These are phyloP conservation scores for Ametastegia equiseti DNA, from an alignment of 2,888 invertebrate genomes.

Conservation along the genomic window DNA sequence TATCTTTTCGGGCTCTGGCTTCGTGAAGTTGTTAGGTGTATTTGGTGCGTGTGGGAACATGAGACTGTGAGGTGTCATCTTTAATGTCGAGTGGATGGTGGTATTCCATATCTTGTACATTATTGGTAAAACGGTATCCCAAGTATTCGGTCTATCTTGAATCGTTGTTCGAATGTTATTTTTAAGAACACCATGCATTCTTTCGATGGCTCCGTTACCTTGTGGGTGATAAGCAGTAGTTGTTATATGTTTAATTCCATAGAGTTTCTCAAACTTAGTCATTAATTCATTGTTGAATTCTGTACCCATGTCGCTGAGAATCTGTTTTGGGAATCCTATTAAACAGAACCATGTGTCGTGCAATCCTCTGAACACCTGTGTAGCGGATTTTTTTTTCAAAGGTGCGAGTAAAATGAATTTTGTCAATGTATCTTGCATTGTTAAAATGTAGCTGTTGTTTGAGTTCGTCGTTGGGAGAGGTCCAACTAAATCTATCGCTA, in stretches of 20 bases:
- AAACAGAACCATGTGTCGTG: background rate
- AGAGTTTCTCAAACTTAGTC: background rate
- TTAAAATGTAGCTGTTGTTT: background rate
- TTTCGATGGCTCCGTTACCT: constrained; percentile 5
- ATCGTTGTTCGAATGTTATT: background rate
- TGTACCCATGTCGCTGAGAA: background rate
- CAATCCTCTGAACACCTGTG: background rate
- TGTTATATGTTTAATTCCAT: background rate
- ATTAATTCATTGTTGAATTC: background rate
- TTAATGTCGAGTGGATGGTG: background rate
- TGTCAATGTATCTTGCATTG: constrained; percentile 4
- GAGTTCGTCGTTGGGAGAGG: background rate
- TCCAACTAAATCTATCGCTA: background rate
- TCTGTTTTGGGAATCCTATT: background rate
- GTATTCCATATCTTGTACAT: background rate
- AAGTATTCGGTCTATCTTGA: background rate
- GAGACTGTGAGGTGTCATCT: background rate
- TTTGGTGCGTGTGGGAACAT: constrained; percentile 1
- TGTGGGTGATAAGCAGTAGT: constrained; percentile 5
- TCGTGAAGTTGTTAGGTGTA: background rate
- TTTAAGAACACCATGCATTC: background rate
- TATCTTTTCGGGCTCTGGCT: too few species aligned
- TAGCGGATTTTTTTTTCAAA: background rate
- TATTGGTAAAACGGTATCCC: background rate
- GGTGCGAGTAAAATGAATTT: background rate